Evolutionary conservation across 2,113 vertebrate species (phyloP).

Genomic region (Eleginops maclovinus): DNA sequence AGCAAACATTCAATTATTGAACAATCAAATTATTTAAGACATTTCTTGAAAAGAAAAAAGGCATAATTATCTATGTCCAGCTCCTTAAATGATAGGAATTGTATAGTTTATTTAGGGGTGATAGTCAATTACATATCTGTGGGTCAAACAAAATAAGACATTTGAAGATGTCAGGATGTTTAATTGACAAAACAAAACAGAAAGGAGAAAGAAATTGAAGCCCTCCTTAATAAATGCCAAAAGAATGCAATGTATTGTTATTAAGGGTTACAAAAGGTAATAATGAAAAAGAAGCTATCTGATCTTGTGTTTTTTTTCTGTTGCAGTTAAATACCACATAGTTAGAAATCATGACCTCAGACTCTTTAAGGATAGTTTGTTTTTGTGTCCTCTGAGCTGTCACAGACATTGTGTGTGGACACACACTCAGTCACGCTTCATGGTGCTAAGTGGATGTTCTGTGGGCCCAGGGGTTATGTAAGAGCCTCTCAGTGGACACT

Average conservation of each 20-base stretch:
- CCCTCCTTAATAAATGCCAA: background rate
- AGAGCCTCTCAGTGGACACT: slow-evolving; percentile 69
- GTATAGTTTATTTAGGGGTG: background rate
- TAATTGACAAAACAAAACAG: background rate
- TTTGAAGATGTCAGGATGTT: background rate
- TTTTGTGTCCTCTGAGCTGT: slow-evolving; percentile 1
- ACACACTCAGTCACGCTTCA: slow-evolving; percentile 61
- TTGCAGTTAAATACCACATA: background rate
- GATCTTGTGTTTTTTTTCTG: background rate
- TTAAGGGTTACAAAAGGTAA: no score
- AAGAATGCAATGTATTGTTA: background rate
- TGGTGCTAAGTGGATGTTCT: slow-evolving; percentile 71
- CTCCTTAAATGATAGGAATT: background rate
- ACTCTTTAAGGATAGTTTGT: background rate
- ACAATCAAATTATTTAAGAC: no score
- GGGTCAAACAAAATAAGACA: background rate
- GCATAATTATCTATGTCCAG: background rate
- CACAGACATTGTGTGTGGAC: slow-evolving; percentile 15
- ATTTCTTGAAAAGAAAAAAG: background rate
- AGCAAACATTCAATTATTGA: no score
- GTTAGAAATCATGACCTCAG: background rate
- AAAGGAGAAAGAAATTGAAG: background rate
- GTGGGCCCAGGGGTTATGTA: slow-evolving; percentile 66
- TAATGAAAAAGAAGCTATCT: background rate
- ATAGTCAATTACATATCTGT: background rate